Conservation (phyloP, 2,113 vertebrate species). For the Zapus hudsonius region DNA sequence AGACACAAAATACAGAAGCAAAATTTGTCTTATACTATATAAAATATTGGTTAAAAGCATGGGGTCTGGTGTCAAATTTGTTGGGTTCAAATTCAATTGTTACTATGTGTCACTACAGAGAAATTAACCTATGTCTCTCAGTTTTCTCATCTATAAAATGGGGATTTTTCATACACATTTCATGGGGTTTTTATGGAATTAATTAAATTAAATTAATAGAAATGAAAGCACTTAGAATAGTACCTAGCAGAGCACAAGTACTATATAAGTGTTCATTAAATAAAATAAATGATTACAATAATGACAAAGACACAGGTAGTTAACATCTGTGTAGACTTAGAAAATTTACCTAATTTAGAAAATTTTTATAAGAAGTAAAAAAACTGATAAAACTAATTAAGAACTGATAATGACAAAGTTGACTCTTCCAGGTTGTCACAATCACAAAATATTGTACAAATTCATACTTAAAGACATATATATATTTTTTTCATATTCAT, state of each 20-base stretch:
- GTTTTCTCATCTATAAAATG: conserved; percentile 54
- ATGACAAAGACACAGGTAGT: conserved; percentile 17
- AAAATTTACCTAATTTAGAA: conserved; percentile 48
- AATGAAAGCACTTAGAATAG: conserved; percentile 28
- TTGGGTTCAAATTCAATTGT: conserved; percentile 36
- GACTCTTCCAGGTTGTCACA: conserved; percentile 6
- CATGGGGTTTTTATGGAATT: not conserved
- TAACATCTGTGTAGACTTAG: conserved; percentile 19
- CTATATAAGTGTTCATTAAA: conserved; percentile 9
- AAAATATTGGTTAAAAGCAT: conserved; percentile 20
- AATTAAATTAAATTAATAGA: not conserved
- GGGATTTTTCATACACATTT: not conserved
- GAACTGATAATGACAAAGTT: conserved; percentile 28
- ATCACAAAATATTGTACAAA: conserved; percentile 43
- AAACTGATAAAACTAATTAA: conserved; percentile 33
- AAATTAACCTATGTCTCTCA: conserved; percentile 24
- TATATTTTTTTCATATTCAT: conserved; percentile 32
- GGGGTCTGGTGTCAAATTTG: not conserved
- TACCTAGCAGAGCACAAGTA: conserved; percentile 37
- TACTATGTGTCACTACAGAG: not conserved
- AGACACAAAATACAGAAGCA: conserved; percentile 28
- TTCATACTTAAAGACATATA: conserved; percentile 37
- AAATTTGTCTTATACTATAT: conserved; percentile 33
- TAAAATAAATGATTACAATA: conserved; percentile 34
- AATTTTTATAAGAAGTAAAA: conserved; percentile 37